phyloP scores from a whole-genome alignment of 30 jellyfish, hydroid and myxozoan genomes.

The Cassiopea andromeda region DNA sequence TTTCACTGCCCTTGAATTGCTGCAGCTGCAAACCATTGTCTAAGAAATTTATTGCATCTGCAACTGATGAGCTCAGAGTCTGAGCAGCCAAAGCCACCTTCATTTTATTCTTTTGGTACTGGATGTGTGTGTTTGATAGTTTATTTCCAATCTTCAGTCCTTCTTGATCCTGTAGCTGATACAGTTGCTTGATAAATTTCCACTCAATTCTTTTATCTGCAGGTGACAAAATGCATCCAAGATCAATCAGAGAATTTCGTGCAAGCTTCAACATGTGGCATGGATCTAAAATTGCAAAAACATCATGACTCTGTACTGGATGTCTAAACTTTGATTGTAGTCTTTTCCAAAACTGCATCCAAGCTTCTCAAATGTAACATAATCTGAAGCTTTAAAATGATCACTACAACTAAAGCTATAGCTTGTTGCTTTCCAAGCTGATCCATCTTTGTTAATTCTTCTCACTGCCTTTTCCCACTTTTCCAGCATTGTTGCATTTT shows the following conservation, averaged over 20 bases:
- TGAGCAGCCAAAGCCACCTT: background rate
- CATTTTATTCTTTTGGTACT: background rate
- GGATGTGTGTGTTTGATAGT: background rate
- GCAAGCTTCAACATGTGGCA: slow-evolving; percentile 60
- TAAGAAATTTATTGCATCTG: background rate
- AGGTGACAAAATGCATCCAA: slow-evolving; percentile 2
- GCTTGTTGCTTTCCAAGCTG: slow-evolving; percentile 41
- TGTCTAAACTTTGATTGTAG: slow-evolving; percentile 12
- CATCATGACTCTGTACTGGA: slow-evolving; percentile 34
- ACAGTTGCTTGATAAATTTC: background rate
- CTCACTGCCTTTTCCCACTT: slow-evolving; percentile 44
- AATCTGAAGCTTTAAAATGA: slow-evolving; percentile 36
- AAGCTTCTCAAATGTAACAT: slow-evolving; percentile 1
- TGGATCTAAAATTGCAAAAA: slow-evolving; percentile 31
- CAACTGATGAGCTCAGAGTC: background rate
- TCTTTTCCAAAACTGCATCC: slow-evolving; percentile 34
- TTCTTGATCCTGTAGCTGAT: background rate
- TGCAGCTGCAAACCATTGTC: background rate
- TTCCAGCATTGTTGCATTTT: slow-evolving; percentile 8
- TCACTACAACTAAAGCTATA: slow-evolving; percentile 54
- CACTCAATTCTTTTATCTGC: background rate
- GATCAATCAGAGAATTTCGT: slow-evolving; percentile 35
- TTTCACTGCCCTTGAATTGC: slow-evolving; percentile 16
- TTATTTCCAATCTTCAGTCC: background rate
- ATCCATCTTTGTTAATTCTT: slow-evolving; percentile 39